Evolutionary conservation across 1,140 invertebrate species (phyloP).

Genomic region (Calephelis nemesis): DNA sequence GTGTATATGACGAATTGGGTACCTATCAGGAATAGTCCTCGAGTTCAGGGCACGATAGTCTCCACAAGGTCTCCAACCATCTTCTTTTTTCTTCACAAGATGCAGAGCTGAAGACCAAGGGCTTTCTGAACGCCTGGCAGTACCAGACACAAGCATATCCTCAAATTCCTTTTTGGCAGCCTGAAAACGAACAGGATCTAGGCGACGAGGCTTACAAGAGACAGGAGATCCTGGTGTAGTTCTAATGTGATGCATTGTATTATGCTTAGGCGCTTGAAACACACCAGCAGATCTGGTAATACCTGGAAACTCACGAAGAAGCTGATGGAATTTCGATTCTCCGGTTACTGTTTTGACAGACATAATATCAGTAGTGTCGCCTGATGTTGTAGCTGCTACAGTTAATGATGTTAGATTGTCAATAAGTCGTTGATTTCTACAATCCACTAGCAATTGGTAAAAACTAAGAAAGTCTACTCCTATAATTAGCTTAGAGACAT

Average conservation of each 20-base stretch:
- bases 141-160: constrained; percentile 42
- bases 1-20: no score
- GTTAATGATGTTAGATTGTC: constrained; percentile 33
- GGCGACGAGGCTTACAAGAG: constrained; percentile 45
- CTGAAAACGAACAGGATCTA: constrained; percentile 48
- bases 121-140: constrained; percentile 43
- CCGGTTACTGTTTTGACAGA: constrained; percentile 32
- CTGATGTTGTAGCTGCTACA: constrained; percentile 10
- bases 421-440: constrained; percentile 36
- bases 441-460: constrained; percentile 48
- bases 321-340: constrained; percentile 27
- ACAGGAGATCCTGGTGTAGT: constrained; percentile 55
- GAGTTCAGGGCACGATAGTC: no score
- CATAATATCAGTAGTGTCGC: constrained; percentile 16
- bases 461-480: constrained; percentile 61
- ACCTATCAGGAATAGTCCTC: no score
- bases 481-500: constrained; percentile 48
- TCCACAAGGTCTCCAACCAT: constrained; percentile 40
- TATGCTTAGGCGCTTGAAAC: constrained; percentile 23
- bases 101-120: constrained; percentile 62
- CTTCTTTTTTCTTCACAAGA: constrained; percentile 59
- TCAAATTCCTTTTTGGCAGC: constrained; percentile 56
- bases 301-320: constrained; percentile 32
- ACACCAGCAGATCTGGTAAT: constrained; percentile 36
- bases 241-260: constrained; percentile 32